Evolutionary conservation across 2,797 vertebrate genomes (phyloP), one percentile per base, ranked within the genome.

Genomic region (Anableps anableps): DNA sequence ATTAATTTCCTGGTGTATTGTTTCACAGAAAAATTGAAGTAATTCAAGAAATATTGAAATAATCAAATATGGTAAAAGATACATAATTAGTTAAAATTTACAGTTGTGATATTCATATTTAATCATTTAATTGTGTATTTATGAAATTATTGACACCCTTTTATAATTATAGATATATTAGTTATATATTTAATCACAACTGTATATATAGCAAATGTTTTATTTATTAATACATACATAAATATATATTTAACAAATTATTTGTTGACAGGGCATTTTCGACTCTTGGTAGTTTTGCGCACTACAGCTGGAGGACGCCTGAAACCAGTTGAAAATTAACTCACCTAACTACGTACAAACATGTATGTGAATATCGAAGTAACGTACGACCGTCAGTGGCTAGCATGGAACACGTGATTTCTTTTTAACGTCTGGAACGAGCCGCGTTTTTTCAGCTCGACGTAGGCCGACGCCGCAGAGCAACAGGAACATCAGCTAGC

Each of bases 371-470:
- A 70, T 77, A 0, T 8, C 6, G 26, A 38, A 50, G 60, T 53
- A 53, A 43, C 76, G 64, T 77, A 70, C 7, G 8, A 50, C 48
- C 13, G 13, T 29, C 10, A 3, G 19, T 26, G 13, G 53, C 13
- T 4, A 0, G 48, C 5, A 19, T 21, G n/a, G 0, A 48, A 53
- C 60, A 80, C 62, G 73, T 75, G 72, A 47, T 26, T 9, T 75
- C 8, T 41, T 41, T 45, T 36, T 70, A 4, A 80, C 78, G 72
- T 21, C 7, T 0, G 17, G 45, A 55, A 55, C 36, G 68, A 76
- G 55, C 73, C 83, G 83, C 79, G 79, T 75, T 75, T 75, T 77
- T 78, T 84, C 66, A 75, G 72, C 53, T 0, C 21, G 23, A 77
- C 68, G 62, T 58, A 31, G 68, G n/a, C 68, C 68, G 53, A 26